Conservation (phyloP, 2,113 vertebrate species). For the Morphnarchus princeps region DNA sequence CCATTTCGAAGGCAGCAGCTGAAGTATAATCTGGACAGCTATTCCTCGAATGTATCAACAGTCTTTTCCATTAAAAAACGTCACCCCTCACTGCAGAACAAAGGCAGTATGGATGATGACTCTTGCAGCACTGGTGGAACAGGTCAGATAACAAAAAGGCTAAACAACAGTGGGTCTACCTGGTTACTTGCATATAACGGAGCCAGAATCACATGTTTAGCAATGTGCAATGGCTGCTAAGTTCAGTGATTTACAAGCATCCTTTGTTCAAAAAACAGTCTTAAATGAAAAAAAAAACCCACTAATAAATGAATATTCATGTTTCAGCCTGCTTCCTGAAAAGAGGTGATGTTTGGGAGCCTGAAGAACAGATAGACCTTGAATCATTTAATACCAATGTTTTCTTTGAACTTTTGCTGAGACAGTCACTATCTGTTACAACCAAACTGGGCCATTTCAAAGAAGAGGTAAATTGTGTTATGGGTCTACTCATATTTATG, state of each 20-base stretch:
- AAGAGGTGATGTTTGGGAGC: conserved; percentile 74
- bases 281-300: fast-evolving
- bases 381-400: conserved; percentile 83
- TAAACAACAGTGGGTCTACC: background rate
- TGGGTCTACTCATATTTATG: background rate
- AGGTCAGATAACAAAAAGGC: background rate
- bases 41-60: conserved; percentile 74
- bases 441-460: conserved; percentile 77
- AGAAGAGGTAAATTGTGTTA: conserved; percentile 74
- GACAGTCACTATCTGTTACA: conserved; percentile 84
- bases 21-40: conserved; percentile 77
- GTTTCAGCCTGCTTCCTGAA: background rate
- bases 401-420: conserved; percentile 83
- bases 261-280: background rate
- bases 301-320: background rate
- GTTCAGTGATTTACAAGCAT: fast-evolving
- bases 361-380: conserved; percentile 82
- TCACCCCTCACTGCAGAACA: conserved; percentile 43
- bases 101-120: background rate
- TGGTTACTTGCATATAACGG: background rate
- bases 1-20: conserved; percentile 78
- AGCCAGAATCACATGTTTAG: background rate
- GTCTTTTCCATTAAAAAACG: conserved; percentile 63
- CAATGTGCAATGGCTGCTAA: background rate
- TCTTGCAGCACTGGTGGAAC: background rate